Evolutionary conservation across 2,797 vertebrate genomes (phyloP), one percentile per base, ranked within the genome.

Genomic region (Ambastaia sidthimunki): DNA sequence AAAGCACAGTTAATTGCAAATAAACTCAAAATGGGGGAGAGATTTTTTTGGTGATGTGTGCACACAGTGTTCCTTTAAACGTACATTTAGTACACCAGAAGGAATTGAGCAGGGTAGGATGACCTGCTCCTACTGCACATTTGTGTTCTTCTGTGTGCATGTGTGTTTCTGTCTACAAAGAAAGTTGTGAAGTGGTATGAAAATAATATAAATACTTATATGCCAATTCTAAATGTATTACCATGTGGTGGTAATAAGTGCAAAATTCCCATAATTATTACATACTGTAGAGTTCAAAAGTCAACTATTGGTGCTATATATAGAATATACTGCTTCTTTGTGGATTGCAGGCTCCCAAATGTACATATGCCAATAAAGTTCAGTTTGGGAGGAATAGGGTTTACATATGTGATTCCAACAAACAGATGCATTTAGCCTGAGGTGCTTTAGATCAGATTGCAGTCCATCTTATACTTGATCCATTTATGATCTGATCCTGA

Each of bases 51-150:
- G 60, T 55, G 62, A 54, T 11, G 25, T 66, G 60, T 67, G 74
- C 47, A 66, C 44, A 50, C 48, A 11, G 31, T 63, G 41, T 63
- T 74, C 59, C 57, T 16, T 72, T 34, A 59, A 19, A n/a, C 3
- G 1, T 18, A 74, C 72, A 28, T 28, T 28, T 28, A 28, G 28
- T 28, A 28, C 28, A 28, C 28, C 28, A 28, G 28, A 28, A 28
- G 28, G 28, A 28, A 28, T 23, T 76, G 48, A 76, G 37, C 50
- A 28, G 48, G 47, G 7, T 31, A 76, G 74, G 48, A 18, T 76
- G 62, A 76, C 48, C 62, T 54, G 37, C 37, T 41, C 9, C 37
- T 10, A 41, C 37, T 41, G 9, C 37, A 41, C 37, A 41, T 9
- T 41, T 41, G 37, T 41, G 37, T 41, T 41, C 37, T 1, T 28